These are phyloP conservation scores for Atlantisia rogersi DNA, from an alignment of 2,113 vertebrate species.

Conservation along the genomic window DNA sequence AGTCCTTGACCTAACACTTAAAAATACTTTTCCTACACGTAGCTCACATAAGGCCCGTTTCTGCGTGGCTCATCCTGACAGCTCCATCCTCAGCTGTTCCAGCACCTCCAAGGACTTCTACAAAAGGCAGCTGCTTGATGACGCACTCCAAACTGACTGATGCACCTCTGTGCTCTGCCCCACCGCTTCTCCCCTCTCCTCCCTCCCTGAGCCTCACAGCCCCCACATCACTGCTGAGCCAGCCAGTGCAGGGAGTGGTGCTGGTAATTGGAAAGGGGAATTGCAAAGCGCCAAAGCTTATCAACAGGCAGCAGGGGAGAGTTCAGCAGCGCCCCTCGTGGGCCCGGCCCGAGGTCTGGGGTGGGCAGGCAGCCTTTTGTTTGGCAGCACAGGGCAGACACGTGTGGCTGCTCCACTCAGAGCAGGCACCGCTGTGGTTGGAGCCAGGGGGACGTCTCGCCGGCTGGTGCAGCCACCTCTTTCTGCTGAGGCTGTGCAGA, in stretches of 20 bases:
- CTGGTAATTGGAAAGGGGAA: conserved; percentile 59
- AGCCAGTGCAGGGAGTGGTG: fast-evolving
- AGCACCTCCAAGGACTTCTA: background rate
- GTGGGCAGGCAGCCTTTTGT: background rate
- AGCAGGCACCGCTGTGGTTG: fast-evolving
- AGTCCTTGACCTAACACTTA: background rate
- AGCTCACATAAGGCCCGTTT: background rate
- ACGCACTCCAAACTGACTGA: background rate
- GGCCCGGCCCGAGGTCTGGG: fast-evolving
- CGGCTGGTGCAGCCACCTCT: background rate
- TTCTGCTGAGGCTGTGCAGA: fast-evolving
- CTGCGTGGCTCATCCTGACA: fast-evolving
- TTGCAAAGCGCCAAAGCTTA: conserved; percentile 43
- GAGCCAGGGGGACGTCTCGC: fast-evolving
- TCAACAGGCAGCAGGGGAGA: background rate
- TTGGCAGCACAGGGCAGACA: background rate
- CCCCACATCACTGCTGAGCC: fast-evolving
- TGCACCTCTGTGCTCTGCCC: background rate
- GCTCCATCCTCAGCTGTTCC: fast-evolving
- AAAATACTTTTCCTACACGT: background rate
- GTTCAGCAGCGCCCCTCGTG: background rate
- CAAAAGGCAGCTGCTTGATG: background rate
- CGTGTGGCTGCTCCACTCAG: fast-evolving
- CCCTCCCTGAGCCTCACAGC: background rate
- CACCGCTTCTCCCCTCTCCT: fast-evolving